A percentile compares a stretch with the other conserved stretches of the same genome.
phyloP scores from a whole-genome alignment of 2,797 vertebrate species.

The Anguilla anguilla region DNA sequence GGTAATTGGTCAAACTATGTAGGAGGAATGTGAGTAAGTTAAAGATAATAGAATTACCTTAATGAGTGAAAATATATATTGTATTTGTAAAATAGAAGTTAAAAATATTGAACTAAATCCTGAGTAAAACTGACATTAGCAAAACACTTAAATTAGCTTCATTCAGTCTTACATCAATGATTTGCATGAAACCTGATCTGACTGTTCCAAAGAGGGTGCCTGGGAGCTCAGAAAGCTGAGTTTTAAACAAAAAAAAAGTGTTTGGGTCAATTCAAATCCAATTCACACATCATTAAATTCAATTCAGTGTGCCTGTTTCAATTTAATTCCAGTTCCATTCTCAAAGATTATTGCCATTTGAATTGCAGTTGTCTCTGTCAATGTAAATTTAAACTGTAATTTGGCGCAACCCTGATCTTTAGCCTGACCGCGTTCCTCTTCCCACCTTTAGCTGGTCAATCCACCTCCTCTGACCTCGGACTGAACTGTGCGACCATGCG shows the following conservation, averaged over 20 bases:
- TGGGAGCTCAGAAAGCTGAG: too few species aligned
- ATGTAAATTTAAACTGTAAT: not conserved
- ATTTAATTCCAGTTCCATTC: not conserved
- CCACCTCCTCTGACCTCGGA: conserved; percentile 20
- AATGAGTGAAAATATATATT: too few species aligned
- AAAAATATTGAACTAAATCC: too few species aligned
- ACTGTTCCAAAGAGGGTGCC: too few species aligned
- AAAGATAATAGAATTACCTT: too few species aligned
- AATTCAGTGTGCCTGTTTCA: not conserved
- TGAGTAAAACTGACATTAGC: too few species aligned
- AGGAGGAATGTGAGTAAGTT: too few species aligned
- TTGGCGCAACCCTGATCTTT: not conserved
- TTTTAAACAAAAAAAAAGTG: not conserved
- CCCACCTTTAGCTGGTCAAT: not conserved
- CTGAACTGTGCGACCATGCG: conserved; percentile 62
- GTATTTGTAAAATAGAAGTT: too few species aligned
- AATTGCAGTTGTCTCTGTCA: not conserved
- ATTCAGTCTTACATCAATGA: too few species aligned
- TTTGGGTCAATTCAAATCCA: conserved; percentile 7
- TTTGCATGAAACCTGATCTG: too few species aligned
- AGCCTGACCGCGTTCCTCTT: not conserved
- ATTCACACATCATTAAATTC: not conserved
- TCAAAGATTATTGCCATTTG: not conserved
- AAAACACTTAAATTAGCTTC: too few species aligned
- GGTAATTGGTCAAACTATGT: too few species aligned